Conservation (phyloP, 2,113 vertebrate species). For the Physeter macrocephalus region DNA sequence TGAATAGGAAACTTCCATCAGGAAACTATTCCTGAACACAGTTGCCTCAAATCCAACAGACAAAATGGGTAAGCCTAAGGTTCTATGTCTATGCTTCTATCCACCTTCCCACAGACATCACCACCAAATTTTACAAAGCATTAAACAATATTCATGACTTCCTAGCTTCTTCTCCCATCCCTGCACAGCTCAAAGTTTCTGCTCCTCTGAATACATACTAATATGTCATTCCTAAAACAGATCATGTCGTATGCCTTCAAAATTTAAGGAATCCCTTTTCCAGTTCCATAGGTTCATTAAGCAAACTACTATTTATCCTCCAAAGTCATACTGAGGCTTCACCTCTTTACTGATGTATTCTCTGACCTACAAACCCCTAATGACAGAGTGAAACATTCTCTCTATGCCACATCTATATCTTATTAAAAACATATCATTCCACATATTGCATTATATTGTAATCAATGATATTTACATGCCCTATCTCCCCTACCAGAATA, state of each 20-base stretch:
- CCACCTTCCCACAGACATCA: not conserved
- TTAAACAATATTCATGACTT: not conserved
- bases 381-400: not conserved
- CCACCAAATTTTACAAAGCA: not conserved
- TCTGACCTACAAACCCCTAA: not conserved
- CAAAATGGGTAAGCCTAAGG: not conserved
- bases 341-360: not conserved
- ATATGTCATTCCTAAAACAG: not conserved
- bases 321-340: not conserved
- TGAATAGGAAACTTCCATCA: not conserved
- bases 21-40: not conserved
- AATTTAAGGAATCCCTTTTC: not conserved
- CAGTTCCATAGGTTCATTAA: not conserved
- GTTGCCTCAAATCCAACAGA: not conserved
- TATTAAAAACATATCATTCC: not conserved
- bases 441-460: not conserved
- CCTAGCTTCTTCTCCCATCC: not conserved
- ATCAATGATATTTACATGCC: not conserved
- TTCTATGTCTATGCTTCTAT: not conserved
- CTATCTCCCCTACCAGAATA: not conserved
- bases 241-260: not conserved
- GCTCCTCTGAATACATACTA: not conserved
- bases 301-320: not conserved
- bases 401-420: not conserved
- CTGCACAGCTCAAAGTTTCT: not conserved